Percentiles rank a stretch among this genome's conserved stretches.
Conservation (phyloP, 2,888 invertebrate genomes). For the Sarcophaga carnaria region DNA sequence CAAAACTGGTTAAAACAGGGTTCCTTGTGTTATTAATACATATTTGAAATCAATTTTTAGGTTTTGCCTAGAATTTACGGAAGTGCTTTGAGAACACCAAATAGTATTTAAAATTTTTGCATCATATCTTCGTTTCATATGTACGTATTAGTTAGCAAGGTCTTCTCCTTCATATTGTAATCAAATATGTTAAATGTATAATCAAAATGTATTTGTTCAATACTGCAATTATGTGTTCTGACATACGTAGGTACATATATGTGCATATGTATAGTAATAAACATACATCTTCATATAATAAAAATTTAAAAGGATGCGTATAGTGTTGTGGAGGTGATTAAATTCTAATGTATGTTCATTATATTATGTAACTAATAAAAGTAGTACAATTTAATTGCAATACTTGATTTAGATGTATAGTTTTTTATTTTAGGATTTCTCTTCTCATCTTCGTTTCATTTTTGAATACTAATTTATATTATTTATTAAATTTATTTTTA, state of each 20-base stretch:
- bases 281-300: not conserved
- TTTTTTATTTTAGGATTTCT: slow-evolving; percentile 29
- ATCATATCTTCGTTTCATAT: too few relatives aligned
- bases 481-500: slow-evolving; percentile 22
- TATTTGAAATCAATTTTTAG: too few relatives aligned
- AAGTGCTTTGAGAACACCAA: too few relatives aligned
- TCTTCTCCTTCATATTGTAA: too few relatives aligned
- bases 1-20: too few relatives aligned
- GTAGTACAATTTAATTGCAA: slow-evolving; percentile 79
- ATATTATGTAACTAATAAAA: slow-evolving; percentile 71
- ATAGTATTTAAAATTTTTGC: too few relatives aligned
- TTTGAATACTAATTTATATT: slow-evolving; percentile 32
- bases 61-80: too few relatives aligned
- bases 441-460: slow-evolving; percentile 25
- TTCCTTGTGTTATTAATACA: too few relatives aligned
- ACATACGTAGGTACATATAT: not conserved
- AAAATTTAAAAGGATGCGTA: not conserved
- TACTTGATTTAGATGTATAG: slow-evolving; percentile 63
- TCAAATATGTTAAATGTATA: too few relatives aligned
- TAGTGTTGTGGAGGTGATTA: slow-evolving; percentile 47
- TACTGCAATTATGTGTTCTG: too few relatives aligned
- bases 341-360: slow-evolving; percentile 58
- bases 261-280: slow-evolving; percentile 5
- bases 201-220: too few relatives aligned
- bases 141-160: too few relatives aligned